Percentiles rank a stretch among this genome's conserved stretches.
Conservation (phyloP, 2,113 vertebrate genomes). For the Dromaius novaehollandiae region DNA sequence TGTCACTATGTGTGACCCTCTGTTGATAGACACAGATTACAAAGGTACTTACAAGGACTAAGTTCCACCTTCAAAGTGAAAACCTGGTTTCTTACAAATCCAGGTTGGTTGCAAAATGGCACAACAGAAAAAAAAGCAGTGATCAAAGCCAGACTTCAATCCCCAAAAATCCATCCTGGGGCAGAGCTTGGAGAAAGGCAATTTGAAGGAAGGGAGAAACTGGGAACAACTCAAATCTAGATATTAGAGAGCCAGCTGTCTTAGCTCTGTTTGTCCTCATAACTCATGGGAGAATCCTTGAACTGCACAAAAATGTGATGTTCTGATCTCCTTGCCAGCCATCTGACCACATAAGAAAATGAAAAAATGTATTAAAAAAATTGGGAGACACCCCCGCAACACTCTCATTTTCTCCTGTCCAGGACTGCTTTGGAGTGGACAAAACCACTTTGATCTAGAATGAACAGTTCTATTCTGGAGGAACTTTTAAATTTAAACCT, state of each 20-base stretch:
- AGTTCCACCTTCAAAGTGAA: background rate
- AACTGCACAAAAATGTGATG: background rate
- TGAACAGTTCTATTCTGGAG: background rate
- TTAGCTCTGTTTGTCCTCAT: background rate
- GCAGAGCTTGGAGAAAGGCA: background rate
- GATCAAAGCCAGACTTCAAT: background rate
- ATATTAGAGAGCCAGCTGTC: background rate
- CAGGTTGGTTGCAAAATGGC: background rate
- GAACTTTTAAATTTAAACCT: background rate
- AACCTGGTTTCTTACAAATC: background rate
- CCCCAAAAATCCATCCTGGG: background rate
- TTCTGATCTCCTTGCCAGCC: background rate
- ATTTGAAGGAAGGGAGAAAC: background rate
- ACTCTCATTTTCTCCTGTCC: background rate
- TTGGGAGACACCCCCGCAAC: background rate
- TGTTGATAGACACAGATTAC: constrained; percentile 28
- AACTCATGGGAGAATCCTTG: background rate
- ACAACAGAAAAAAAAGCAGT: background rate
- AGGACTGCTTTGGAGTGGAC: background rate
- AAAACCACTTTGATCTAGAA: background rate
- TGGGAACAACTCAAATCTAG: background rate
- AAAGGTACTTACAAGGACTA: background rate
- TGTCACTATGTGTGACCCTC: constrained; percentile 19
- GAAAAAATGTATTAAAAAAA: background rate
- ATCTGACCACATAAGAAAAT: background rate